These are phyloP conservation scores for Hirtodrosophila duncani DNA, from an alignment of 2,888 invertebrate genomes.

Conservation along the genomic window DNA sequence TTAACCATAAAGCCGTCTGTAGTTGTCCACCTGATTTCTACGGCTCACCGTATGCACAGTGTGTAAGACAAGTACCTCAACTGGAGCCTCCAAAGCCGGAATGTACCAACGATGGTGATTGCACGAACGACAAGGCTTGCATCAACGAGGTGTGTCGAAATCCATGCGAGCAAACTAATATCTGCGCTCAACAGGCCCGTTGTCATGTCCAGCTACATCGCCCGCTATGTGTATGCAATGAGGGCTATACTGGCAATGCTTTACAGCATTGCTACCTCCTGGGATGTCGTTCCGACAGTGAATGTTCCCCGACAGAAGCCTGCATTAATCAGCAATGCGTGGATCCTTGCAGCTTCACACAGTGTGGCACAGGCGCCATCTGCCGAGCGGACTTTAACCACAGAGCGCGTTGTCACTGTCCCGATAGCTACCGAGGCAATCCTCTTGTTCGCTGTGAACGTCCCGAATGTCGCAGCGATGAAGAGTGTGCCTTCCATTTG, in stretches of 20 bases:
- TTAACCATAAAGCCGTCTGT: conserved; percentile 90
- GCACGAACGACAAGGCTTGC: conserved; percentile 90
- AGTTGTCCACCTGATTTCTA: conserved; percentile 88
- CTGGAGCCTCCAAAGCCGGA: conserved; percentile 83
- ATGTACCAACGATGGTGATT: conserved; percentile 87
- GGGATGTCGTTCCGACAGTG: conserved; percentile 90
- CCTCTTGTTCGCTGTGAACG: conserved; percentile 87
- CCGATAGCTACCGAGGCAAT: conserved; percentile 87
- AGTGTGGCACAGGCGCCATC: conserved; percentile 88
- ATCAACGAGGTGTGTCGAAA: conserved; percentile 86
- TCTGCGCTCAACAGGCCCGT: conserved; percentile 88
- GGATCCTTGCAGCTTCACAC: conserved; percentile 87
- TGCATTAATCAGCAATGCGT: conserved; percentile 90
- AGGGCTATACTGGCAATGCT: conserved; percentile 90
- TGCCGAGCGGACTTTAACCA: conserved; percentile 88
- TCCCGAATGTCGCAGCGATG: conserved; percentile 87
- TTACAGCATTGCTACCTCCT: conserved; percentile 87
- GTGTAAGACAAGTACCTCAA: conserved; percentile 79
- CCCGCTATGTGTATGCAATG: conserved; percentile 89
- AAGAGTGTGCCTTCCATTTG: conserved; percentile 88
- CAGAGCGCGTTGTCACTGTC: conserved; percentile 88
- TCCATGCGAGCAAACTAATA: conserved; percentile 84
- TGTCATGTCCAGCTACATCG: conserved; percentile 89
- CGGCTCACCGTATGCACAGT: conserved; percentile 88
- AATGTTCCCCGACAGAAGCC: conserved; percentile 89